Evolutionary conservation across 2,888 invertebrate species (phyloP).

Genomic region (Acrobeloides nanus): DNA sequence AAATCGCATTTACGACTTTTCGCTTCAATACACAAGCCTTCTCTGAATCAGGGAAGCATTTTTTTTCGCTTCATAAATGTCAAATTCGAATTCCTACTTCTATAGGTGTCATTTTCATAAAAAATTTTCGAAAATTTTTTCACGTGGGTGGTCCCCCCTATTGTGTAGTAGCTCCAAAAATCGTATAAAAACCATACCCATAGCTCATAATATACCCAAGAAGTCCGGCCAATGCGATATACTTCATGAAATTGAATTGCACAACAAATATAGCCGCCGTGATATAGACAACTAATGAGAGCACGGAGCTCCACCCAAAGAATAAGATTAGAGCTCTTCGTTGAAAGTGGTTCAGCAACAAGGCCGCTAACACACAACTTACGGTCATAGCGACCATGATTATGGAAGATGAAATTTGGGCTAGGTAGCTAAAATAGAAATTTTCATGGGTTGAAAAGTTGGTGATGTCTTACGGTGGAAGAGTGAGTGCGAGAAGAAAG

Average conservation of each 20-base stretch:
- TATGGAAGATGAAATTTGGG: conserved; percentile 37
- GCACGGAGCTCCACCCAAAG: conserved; percentile 17
- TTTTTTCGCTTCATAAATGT: no score
- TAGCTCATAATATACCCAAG: conserved; percentile 38
- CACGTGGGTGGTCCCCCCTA: no score
- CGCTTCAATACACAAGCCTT: no score
- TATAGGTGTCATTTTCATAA: no score
- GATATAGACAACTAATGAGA: conserved; percentile 17
- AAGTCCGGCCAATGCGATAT: conserved; percentile 28
- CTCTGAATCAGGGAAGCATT: no score
- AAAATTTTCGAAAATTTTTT: no score
- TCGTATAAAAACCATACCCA: conserved; percentile 27
- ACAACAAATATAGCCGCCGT: conserved; percentile 21
- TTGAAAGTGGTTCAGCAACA: conserved; percentile 30
- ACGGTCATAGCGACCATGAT: conserved; percentile 38
- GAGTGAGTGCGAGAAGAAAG: conserved; percentile 16
- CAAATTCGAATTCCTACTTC: no score
- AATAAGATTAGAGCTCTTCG: conserved; percentile 26
- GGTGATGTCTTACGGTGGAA: conserved; percentile 7
- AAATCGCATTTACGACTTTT: no score
- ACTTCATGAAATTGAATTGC: conserved; percentile 23
- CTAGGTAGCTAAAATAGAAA: conserved; percentile 28
- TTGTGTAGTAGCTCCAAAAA: no score
- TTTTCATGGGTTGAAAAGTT: background rate
- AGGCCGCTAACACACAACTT: conserved; percentile 33